Percentiles rank a stretch among this genome's conserved stretches.
Conservation (phyloP, 2,113 vertebrate species). For the Sebastes fasciatus region DNA sequence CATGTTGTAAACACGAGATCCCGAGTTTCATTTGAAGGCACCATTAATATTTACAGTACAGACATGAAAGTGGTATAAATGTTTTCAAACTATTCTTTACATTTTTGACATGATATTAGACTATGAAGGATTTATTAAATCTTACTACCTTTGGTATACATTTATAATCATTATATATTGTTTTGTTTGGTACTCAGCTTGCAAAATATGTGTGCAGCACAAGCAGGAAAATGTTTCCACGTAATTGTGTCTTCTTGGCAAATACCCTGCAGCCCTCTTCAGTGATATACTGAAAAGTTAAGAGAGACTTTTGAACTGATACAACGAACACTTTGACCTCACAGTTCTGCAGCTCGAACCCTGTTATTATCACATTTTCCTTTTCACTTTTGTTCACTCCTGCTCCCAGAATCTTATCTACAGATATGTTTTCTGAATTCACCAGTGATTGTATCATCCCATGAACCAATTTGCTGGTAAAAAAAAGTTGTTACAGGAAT, state of each 20-base stretch:
- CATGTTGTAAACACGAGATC: too few species aligned
- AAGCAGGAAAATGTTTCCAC: slow-evolving; percentile 30
- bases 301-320: slow-evolving; percentile 10
- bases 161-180: slow-evolving; percentile 34
- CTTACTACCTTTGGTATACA: slow-evolving; percentile 25
- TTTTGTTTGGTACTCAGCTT: slow-evolving; percentile 54
- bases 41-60: too few species aligned
- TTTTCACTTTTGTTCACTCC: neutral
- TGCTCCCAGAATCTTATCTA: neutral
- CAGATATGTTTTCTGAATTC: neutral
- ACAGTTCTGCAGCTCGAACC: slow-evolving; percentile 9
- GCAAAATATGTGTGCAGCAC: slow-evolving; percentile 25
- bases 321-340: slow-evolving; percentile 29
- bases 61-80: too few species aligned
- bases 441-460: neutral
- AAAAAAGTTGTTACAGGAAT: slow-evolving; percentile 3
- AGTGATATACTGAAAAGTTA: slow-evolving; percentile 13
- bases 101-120: slow-evolving; percentile 28
- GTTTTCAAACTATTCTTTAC: neutral
- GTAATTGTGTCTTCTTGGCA: neutral
- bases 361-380: neutral
- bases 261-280: slow-evolving; percentile 2
- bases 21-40: too few species aligned
- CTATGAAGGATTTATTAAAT: slow-evolving; percentile 50
- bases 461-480: slow-evolving; percentile 5